Evolutionary conservation across 64 coral and sea anemone species (phyloP).

Genomic region (Actinia equina): DNA sequence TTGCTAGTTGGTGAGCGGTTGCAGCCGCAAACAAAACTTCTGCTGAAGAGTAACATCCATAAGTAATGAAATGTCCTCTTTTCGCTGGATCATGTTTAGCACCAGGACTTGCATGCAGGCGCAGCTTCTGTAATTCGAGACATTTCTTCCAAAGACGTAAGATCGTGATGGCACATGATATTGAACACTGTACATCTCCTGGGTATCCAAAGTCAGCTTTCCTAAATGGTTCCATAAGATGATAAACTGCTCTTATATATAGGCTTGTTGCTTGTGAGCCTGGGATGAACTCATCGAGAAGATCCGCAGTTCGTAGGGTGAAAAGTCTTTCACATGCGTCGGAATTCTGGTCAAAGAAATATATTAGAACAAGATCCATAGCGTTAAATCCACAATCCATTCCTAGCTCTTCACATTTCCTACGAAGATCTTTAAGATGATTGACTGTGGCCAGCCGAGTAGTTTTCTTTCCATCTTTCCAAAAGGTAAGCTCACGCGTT

Average conservation of each 20-base stretch:
- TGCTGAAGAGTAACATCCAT: not conserved
- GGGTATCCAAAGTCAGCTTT: conserved; percentile 21
- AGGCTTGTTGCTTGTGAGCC: conserved; percentile 26
- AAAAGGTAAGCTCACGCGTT: conserved; percentile 58
- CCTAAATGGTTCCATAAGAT: conserved; percentile 23
- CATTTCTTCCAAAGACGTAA: conserved; percentile 18
- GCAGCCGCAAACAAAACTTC: not conserved
- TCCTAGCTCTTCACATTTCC: conserved; percentile 23
- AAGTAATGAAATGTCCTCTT: conserved; percentile 5
- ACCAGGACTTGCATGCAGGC: not conserved
- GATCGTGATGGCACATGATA: conserved; percentile 8
- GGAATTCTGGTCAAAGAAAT: conserved; percentile 58
- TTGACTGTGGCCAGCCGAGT: conserved; percentile 27
- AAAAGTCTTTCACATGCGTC: conserved; percentile 45
- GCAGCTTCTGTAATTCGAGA: not conserved
- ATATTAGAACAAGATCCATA: conserved; percentile 30
- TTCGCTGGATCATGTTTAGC: not conserved
- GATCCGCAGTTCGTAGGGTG: conserved; percentile 36
- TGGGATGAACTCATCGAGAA: conserved; percentile 52
- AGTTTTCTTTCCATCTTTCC: conserved; percentile 20
- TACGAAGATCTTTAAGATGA: conserved; percentile 39
- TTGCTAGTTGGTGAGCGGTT: not conserved
- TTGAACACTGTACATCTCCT: conserved; percentile 16
- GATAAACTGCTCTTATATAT: conserved; percentile 23
- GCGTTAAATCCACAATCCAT: conserved; percentile 51